Evolutionary conservation across 64 coral and sea anemone species (phyloP).

Genomic region (Exaiptasia diaphana): DNA sequence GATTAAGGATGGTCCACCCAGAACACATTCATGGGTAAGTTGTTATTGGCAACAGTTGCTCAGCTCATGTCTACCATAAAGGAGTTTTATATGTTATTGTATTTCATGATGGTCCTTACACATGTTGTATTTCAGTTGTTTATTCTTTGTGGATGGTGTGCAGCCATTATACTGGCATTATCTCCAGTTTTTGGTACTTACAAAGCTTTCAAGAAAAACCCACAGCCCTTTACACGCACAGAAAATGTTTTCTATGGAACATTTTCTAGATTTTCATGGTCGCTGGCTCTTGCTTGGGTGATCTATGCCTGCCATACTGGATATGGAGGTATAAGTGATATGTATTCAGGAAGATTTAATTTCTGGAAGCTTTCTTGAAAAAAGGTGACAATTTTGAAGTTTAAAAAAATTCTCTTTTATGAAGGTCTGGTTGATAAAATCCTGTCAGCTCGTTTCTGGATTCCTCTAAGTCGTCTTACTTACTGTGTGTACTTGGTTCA

Average conservation of each 20-base stretch:
- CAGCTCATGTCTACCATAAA: no score
- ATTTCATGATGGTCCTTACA: no score
- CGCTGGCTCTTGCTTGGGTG: slow-evolving; percentile 74
- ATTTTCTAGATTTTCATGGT: slow-evolving; percentile 63
- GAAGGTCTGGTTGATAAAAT: slow-evolving; percentile 58
- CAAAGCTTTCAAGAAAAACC: slow-evolving; percentile 26
- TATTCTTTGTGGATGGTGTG: slow-evolving; percentile 35
- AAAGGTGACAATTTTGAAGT: neutral
- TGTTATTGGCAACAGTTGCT: no score
- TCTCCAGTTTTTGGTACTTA: slow-evolving; percentile 63
- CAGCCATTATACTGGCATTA: slow-evolving; percentile 20
- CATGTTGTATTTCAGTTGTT: neutral
- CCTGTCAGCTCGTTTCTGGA: slow-evolving; percentile 72
- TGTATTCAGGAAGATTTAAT: no score
- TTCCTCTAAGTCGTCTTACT: slow-evolving; percentile 61
- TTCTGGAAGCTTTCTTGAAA: neutral
- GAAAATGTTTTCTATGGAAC: slow-evolving; percentile 75
- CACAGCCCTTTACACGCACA: slow-evolving; percentile 44
- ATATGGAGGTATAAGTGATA: slow-evolving; percentile 64
- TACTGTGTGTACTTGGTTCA: slow-evolving; percentile 61
- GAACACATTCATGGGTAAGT: neutral
- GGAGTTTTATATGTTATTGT: no score
- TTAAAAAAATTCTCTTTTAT: neutral
- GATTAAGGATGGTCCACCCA: neutral
- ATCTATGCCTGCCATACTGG: slow-evolving; percentile 74